Conservation (phyloP, 1,140 invertebrate species). For the Teleogryllus occipitalis region DNA sequence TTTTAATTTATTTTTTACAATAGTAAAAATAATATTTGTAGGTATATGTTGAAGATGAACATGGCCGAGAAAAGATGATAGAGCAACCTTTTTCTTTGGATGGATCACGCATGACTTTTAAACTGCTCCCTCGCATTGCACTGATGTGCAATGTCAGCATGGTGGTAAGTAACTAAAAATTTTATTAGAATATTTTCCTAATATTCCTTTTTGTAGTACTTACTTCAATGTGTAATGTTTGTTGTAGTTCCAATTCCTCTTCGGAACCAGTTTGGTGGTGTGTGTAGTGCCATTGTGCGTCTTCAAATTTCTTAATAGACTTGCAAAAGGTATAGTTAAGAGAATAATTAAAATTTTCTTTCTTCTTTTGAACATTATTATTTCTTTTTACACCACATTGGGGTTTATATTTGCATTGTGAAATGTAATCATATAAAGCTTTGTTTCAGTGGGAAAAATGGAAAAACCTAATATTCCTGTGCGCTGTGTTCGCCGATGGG, state of each 20-base stretch:
- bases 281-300: constrained; percentile 55
- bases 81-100: constrained; percentile 72
- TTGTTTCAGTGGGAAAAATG: constrained; percentile 38
- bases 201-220: neutral
- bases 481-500: constrained; percentile 42
- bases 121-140: constrained; percentile 54
- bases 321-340: constrained; percentile 41
- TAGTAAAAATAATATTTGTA: constrained; percentile 31
- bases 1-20: neutral
- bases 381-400: neutral
- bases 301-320: constrained; percentile 45
- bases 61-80: constrained; percentile 46
- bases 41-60: constrained; percentile 51
- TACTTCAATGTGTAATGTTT: constrained; percentile 4
- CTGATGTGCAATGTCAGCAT: constrained; percentile 64
- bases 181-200: no score
- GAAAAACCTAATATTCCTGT: constrained; percentile 43
- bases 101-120: constrained; percentile 54
- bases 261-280: constrained; percentile 49
- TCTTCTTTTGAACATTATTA: neutral
- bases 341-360: constrained; percentile 20
- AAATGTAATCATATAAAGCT: neutral
- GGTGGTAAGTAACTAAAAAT: constrained; percentile 50
- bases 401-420: neutral
- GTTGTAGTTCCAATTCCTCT: constrained; percentile 60